Evolutionary conservation across 2,797 vertebrate genomes (phyloP).

Genomic region (Gymnothorax reevesii): DNA sequence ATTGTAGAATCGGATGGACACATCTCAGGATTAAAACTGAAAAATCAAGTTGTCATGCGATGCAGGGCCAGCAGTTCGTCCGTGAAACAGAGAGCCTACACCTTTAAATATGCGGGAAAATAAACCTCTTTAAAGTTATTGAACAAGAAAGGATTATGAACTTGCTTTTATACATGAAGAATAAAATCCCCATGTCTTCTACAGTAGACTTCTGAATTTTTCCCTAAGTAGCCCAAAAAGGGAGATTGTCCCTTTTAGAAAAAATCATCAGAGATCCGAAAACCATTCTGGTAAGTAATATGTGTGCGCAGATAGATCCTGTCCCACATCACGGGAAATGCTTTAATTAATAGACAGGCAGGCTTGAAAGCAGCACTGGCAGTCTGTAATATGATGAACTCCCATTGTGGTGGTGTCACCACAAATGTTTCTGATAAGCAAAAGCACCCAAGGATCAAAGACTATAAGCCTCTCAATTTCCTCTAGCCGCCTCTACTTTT

Average conservation of each 20-base stretch:
- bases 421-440: slow-evolving; percentile 88
- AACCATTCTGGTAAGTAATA: slow-evolving; percentile 66
- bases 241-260: slow-evolving; percentile 71
- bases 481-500: slow-evolving; percentile 55
- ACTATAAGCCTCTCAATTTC: slow-evolving; percentile 67
- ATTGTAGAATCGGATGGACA: background rate
- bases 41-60: background rate
- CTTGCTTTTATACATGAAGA: slow-evolving; percentile 75
- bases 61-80: background rate
- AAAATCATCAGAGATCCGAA: slow-evolving; percentile 67
- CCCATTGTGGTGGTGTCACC: slow-evolving; percentile 84
- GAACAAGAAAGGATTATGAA: slow-evolving; percentile 78
- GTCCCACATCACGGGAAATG: slow-evolving; percentile 78
- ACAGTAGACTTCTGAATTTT: slow-evolving; percentile 72
- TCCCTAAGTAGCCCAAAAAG: slow-evolving; percentile 74
- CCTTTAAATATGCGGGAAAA: slow-evolving; percentile 69
- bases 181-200: slow-evolving; percentile 76
- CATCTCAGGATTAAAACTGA: background rate
- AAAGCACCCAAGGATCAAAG: slow-evolving; percentile 67
- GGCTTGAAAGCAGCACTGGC: slow-evolving; percentile 78
- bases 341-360: slow-evolving; percentile 86
- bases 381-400: slow-evolving; percentile 80
- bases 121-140: slow-evolving; percentile 78
- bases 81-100: slow-evolving; percentile 67
- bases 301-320: slow-evolving; percentile 68